A percentile compares a stretch with the other conserved stretches of the same genome.
These are phyloP conservation scores for Clinocottus analis DNA, from an alignment of 2,113 vertebrate genomes.

Conservation along the genomic window DNA sequence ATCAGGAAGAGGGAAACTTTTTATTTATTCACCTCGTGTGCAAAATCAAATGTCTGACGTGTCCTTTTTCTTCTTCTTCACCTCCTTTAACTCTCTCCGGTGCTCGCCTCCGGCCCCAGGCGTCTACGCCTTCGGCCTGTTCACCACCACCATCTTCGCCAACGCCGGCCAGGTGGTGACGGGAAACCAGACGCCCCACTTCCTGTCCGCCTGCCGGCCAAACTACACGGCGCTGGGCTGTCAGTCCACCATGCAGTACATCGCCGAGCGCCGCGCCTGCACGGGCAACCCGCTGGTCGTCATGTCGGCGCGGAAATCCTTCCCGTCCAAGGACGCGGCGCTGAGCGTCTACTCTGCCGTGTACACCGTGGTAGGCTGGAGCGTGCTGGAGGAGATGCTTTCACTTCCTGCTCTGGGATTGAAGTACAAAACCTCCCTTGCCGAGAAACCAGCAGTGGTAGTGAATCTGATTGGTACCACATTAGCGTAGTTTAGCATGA, in stretches of 20 bases:
- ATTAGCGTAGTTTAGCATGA: background rate
- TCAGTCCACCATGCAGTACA: constrained; percentile 84
- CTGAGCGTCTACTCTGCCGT: constrained; percentile 88
- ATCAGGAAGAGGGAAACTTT: constrained; percentile 30
- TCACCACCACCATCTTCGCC: constrained; percentile 91
- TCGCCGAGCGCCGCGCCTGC: constrained; percentile 88
- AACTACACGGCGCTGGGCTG: constrained; percentile 93
- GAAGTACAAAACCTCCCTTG: too few species aligned
- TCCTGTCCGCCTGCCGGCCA: constrained; percentile 90
- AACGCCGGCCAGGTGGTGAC: constrained; percentile 94
- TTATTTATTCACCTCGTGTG: constrained; percentile 24
- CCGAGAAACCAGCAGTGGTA: background rate
- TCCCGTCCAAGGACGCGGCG: constrained; percentile 92
- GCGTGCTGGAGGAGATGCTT: background rate
- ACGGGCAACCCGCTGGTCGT: constrained; percentile 88
- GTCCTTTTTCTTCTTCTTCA: background rate
- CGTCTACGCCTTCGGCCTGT: constrained; percentile 92
- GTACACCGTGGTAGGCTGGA: constrained; percentile 88
- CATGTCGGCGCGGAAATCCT: constrained; percentile 88
- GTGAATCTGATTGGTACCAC: background rate
- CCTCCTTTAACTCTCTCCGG: background rate
- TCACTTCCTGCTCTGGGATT: background rate
- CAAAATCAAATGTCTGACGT: background rate
- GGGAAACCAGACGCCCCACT: constrained; percentile 91
- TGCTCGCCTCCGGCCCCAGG: constrained; percentile 74